Percentiles rank a stretch among this genome's conserved stretches.
phyloP scores from a whole-genome alignment of 2,113 vertebrate genomes.

The Eudyptes chrysolophus region DNA sequence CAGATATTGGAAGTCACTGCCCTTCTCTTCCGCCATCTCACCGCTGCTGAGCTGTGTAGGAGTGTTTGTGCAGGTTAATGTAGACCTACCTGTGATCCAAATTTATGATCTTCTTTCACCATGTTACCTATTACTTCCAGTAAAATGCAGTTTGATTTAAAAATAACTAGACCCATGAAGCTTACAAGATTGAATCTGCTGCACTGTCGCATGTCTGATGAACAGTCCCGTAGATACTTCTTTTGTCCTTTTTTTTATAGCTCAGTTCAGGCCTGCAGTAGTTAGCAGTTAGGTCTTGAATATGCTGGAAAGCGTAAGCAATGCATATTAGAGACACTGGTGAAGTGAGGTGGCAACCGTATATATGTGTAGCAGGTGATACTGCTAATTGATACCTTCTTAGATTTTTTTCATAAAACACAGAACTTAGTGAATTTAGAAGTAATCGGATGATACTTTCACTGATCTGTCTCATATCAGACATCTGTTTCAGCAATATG shows the following conservation, averaged over 20 bases:
- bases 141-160: conserved; percentile 67
- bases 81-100: conserved; percentile 48
- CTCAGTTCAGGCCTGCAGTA: conserved; percentile 30
- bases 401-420: conserved; percentile 46
- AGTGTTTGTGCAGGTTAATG: conserved; percentile 52
- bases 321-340: conserved; percentile 31
- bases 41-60: conserved; percentile 9
- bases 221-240: conserved; percentile 57
- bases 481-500: conserved; percentile 36
- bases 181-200: conserved; percentile 57
- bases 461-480: conserved; percentile 14
- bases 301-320: conserved; percentile 37
- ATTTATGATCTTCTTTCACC: conserved; percentile 38
- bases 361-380: conserved; percentile 10
- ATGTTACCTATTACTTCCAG: conserved; percentile 50
- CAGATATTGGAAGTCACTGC: not conserved
- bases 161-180: conserved; percentile 53
- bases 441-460: conserved; percentile 52
- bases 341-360: not conserved
- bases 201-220: conserved; percentile 23
- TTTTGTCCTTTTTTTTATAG: conserved; percentile 44
- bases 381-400: conserved; percentile 16
- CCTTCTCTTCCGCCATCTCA: not conserved
- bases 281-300: conserved; percentile 48
- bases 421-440: conserved; percentile 21